Evolutionary conservation across 2,797 vertebrate genomes (phyloP), one percentile per base, ranked within the genome.

Genomic region (Darevskia nairensis): DNA sequence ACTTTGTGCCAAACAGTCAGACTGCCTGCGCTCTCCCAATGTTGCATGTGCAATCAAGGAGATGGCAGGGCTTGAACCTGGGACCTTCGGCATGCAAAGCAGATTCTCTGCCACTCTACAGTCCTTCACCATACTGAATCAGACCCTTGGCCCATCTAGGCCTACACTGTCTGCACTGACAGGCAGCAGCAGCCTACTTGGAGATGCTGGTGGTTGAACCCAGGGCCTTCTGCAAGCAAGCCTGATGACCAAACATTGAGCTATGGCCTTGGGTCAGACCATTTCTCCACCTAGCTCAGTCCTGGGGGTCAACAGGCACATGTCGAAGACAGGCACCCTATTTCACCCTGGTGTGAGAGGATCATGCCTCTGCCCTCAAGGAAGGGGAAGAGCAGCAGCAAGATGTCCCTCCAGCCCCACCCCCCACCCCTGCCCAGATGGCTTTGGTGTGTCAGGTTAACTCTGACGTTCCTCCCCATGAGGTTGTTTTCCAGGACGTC

Each of bases 401-500:
- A 21, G 29, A 46, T 15, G 19, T 27, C 2, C 78, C 79, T 15
- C 19, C 1, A 55, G 44, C 15, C 0, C 0, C 2, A n/a, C 15
- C 0, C 0, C 2, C 19, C 59, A 80, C 27, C n/a, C 35, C 19
- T 1, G 0, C 0, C 77, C 15, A 87, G 0, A 0, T 0, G 32
- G 15, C 39, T 27, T 80, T 0, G 80, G 35, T 82, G 66, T 66
- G 21, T 17, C 66, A n/a, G 39, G 29, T 78, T 39, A 87, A 25
- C 72, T 19, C 0, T 41, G 29, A 23, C n/a, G 0, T 0, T 35
- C 50, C 75, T 1, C 0, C 9, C 4, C 0, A 75, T 46, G 17
- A 44, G 64, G 69, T 92, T 69, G 61, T 89, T 9, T 29, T 15
- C 78, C n/a, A 17, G 88, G 75, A 44, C 8, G 17, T 4, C 27